A percentile compares a stretch with the other conserved stretches of the same genome.
Conservation (phyloP, 2,113 vertebrate genomes). For the Erythrocebus patas region DNA sequence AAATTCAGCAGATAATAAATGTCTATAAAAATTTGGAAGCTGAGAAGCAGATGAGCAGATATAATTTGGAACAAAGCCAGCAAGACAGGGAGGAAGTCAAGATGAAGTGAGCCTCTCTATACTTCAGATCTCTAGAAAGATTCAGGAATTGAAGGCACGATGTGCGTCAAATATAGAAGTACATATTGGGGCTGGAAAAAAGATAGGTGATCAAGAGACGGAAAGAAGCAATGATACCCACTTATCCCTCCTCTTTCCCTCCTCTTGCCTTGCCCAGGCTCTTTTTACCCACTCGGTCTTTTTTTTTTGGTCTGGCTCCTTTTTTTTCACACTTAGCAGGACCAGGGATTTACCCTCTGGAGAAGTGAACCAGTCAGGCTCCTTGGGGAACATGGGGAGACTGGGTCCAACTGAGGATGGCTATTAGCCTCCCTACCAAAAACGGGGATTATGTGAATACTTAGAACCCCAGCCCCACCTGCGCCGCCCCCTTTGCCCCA, state of each 20-base stretch:
- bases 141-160: not conserved
- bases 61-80: not conserved
- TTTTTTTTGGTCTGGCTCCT: too few relatives aligned
- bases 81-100: not conserved
- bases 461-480: not conserved
- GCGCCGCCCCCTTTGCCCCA: not conserved
- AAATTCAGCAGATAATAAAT: not conserved
- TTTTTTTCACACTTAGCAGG: not conserved
- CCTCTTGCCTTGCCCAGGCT: not conserved
- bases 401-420: not conserved
- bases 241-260: not conserved
- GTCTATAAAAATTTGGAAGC: not conserved
- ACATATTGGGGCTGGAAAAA: not conserved
- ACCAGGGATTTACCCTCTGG: not conserved
- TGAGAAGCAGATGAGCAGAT: not conserved
- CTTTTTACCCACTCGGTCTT: not conserved
- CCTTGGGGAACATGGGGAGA: not conserved
- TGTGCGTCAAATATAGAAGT: not conserved
- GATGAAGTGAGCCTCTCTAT: not conserved
- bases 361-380: not conserved
- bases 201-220: not conserved
- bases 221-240: not conserved
- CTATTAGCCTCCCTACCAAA: not conserved
- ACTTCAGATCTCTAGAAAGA: not conserved
- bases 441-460: not conserved